phyloP scores from a whole-genome alignment of 2,113 vertebrate species.

The Plestiodon gilberti region DNA sequence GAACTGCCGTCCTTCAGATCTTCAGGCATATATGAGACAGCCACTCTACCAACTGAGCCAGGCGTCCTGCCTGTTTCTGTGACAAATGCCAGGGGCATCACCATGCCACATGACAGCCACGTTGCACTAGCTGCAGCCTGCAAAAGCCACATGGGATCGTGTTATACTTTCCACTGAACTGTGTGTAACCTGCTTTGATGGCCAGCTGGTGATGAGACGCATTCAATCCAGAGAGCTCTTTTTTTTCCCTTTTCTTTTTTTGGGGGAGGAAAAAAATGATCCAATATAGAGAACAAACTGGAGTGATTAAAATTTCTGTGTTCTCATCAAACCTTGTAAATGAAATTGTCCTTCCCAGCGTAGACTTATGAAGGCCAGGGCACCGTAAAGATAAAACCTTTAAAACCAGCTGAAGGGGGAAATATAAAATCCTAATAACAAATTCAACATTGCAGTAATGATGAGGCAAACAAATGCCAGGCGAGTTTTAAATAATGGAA shows the following conservation, averaged over 20 bases:
- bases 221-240: not conserved
- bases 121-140: not conserved
- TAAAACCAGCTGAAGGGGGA: not conserved
- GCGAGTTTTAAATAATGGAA: not conserved
- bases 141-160: not conserved
- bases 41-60: no score
- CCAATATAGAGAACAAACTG: conserved; percentile 20
- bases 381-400: conserved; percentile 19
- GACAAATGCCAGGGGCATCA: no score
- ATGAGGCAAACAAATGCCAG: not conserved
- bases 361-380: conserved; percentile 19
- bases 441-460: not conserved
- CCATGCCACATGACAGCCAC: no score
- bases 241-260: not conserved
- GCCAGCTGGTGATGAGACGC: not conserved
- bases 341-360: conserved; percentile 27
- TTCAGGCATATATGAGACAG: no score
- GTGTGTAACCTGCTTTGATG: not conserved
- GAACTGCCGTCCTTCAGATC: no score
- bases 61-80: no score
- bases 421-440: conserved; percentile 27
- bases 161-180: not conserved
- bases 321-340: conserved; percentile 28
- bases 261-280: not conserved
- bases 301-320: conserved; percentile 31